Evolutionary conservation across 2,888 invertebrate genomes (phyloP).

Genomic region (Hydropsyche betteni): DNA sequence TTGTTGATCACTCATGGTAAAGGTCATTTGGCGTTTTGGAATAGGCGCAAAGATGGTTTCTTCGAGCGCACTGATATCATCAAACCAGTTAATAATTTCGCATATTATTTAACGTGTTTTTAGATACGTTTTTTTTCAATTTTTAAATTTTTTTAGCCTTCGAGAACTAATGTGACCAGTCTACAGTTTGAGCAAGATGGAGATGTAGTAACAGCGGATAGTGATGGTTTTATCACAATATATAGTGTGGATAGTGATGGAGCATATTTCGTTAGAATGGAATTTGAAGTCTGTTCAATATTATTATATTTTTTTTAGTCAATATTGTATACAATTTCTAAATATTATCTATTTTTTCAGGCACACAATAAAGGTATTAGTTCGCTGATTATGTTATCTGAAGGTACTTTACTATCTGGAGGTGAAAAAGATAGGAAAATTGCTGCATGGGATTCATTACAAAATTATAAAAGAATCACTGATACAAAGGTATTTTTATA

Average conservation of each 20-base stretch:
- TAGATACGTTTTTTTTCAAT: constrained; percentile 32
- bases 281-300: constrained; percentile 74
- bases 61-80: constrained; percentile 90
- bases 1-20: constrained; percentile 91
- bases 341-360: constrained; percentile 56
- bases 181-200: constrained; percentile 91
- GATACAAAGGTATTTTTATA: constrained; percentile 77
- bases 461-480: constrained; percentile 89
- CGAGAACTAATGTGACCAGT: constrained; percentile 84
- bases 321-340: background rate
- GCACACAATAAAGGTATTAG: constrained; percentile 89
- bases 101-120: constrained; percentile 5
- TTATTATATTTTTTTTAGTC: background rate
- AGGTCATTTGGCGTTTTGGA: constrained; percentile 93
- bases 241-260: constrained; percentile 91
- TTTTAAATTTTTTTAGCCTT: constrained; percentile 67
- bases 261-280: constrained; percentile 87
- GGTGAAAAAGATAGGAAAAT: constrained; percentile 91
- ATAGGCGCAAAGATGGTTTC: constrained; percentile 88
- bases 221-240: constrained; percentile 89
- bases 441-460: constrained; percentile 90
- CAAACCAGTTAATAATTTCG: constrained; percentile 70
- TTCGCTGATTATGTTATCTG: constrained; percentile 86
- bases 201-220: constrained; percentile 91
- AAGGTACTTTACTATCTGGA: constrained; percentile 89